Percentiles rank a stretch among this genome's conserved stretches.
These are phyloP conservation scores for Hirtodrosophila confusa DNA, from an alignment of 2,888 invertebrate genomes.

Conservation along the genomic window DNA sequence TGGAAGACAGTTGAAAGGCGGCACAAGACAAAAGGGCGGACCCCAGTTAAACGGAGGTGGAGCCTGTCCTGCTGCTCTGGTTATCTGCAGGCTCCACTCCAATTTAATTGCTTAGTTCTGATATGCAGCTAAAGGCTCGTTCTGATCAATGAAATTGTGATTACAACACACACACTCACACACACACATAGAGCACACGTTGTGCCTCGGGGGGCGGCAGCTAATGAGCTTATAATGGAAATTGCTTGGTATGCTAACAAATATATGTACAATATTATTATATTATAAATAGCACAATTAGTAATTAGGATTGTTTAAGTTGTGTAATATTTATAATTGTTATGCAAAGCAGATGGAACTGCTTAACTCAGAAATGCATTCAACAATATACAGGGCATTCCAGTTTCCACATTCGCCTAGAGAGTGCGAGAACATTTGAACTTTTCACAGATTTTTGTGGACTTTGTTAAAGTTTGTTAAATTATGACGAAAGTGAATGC, in stretches of 20 bases:
- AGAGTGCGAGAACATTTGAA: no score
- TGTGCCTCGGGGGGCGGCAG: constrained; percentile 27
- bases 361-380: background rate
- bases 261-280: constrained; percentile 11
- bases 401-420: no score
- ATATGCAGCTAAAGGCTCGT: constrained; percentile 32
- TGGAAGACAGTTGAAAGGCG: constrained; percentile 54
- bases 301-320: constrained; percentile 8
- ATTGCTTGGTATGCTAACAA: constrained; percentile 24
- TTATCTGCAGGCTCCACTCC: constrained; percentile 13
- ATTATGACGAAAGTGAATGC: no score
- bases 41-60: constrained; percentile 28
- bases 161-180: constrained; percentile 26
- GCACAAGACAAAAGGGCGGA: constrained; percentile 31
- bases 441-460: no score
- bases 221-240: constrained; percentile 73
- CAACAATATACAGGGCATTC: background rate
- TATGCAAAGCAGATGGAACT: constrained; percentile 5
- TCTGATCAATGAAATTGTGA: constrained; percentile 46
- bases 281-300: constrained; percentile 33
- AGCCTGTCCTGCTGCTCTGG: background rate
- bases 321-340: constrained; percentile 5
- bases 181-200: background rate
- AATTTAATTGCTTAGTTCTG: constrained; percentile 40
- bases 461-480: background rate